These are phyloP conservation scores for Pseudonaja textilis DNA, from an alignment of 2,113 vertebrate genomes.

Conservation along the genomic window DNA sequence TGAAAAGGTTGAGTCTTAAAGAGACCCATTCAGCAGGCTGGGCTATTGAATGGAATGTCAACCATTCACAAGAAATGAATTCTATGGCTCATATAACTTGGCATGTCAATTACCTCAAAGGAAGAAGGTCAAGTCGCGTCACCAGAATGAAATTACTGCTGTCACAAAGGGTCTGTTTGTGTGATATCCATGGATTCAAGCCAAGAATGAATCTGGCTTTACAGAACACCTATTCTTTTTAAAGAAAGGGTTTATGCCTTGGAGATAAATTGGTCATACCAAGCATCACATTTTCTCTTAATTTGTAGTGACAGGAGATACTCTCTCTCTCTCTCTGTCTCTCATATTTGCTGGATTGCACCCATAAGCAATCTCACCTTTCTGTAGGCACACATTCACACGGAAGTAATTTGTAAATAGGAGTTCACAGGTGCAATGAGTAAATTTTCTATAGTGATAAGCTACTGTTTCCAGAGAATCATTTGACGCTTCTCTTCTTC, in stretches of 20 bases:
- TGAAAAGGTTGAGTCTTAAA: slow-evolving; percentile 19
- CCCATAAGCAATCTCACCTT: neutral
- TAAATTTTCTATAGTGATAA: neutral
- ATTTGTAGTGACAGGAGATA: rapidly evolving
- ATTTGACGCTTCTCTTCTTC: neutral
- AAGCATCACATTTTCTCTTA: neutral
- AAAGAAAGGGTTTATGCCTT: slow-evolving; percentile 34
- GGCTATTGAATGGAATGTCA: slow-evolving; percentile 33
- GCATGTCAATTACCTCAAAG: slow-evolving; percentile 42
- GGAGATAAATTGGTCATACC: neutral
- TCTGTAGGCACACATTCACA: neutral
- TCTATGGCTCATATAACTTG: slow-evolving; percentile 26
- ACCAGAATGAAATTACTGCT: slow-evolving; percentile 18
- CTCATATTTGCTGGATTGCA: neutral
- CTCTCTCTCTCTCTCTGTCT: neutral
- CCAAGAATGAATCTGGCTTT: slow-evolving; percentile 29
- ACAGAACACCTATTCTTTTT: neutral
- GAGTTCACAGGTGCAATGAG: neutral
- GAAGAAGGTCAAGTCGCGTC: slow-evolving; percentile 25
- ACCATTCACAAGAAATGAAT: neutral
- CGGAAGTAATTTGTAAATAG: neutral
- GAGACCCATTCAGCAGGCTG: slow-evolving; percentile 10
- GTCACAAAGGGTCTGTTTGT: neutral
- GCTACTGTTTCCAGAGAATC: neutral
- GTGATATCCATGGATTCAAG: slow-evolving; percentile 42